Conservation (phyloP, 2,113 vertebrate genomes). For the Dromiciops gliroides region DNA sequence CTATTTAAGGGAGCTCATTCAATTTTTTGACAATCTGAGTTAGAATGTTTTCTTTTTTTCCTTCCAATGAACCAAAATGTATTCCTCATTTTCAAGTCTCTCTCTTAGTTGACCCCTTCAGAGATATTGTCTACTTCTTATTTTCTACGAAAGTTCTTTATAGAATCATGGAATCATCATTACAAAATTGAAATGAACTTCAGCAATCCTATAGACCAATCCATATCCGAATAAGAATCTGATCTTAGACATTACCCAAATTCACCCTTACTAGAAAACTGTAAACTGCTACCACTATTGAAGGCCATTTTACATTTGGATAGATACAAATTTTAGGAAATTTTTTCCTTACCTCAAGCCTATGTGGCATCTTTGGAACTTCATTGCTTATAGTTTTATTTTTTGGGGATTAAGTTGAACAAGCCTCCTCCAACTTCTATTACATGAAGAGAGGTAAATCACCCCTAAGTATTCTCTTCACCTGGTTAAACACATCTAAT, state of each 20-base stretch:
- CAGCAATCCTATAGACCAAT: neutral
- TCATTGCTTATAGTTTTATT: neutral
- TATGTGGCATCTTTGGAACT: neutral
- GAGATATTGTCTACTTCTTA: neutral
- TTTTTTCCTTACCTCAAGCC: neutral
- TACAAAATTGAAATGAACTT: neutral
- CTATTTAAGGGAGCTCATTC: neutral
- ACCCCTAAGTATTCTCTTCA: neutral
- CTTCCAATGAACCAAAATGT: neutral
- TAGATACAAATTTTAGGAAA: neutral
- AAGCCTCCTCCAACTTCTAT: neutral
- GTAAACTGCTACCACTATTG: neutral
- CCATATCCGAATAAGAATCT: neutral
- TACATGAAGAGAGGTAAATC: neutral
- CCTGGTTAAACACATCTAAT: neutral
- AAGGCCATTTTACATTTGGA: neutral
- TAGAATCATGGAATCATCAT: too few species aligned
- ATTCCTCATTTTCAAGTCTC: neutral
- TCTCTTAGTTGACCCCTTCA: neutral
- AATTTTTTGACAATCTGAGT: neutral
- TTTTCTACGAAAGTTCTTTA: neutral
- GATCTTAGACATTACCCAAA: neutral
- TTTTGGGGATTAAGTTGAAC: neutral
- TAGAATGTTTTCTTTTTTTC: neutral
- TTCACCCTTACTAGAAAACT: neutral